Conservation (phyloP, 2,888 invertebrate species). For the Tetanocera ferruginea region DNA sequence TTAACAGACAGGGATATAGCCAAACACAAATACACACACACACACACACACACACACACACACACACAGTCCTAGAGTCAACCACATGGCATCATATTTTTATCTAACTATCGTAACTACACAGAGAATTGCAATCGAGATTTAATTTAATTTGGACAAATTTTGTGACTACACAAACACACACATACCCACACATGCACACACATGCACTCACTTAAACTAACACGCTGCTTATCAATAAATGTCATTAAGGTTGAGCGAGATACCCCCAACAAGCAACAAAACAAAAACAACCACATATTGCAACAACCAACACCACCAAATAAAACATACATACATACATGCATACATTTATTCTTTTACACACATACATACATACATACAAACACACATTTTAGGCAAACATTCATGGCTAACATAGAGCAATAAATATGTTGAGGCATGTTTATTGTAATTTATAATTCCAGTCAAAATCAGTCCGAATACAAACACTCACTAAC, state of each 20-base stretch:
- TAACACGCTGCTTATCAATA: not conserved
- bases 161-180: not conserved
- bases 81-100: not conserved
- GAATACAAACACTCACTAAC: not conserved
- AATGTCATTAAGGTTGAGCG: constrained; percentile 4
- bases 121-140: constrained; percentile 1
- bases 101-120: not conserved
- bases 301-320: not conserved
- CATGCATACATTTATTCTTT: not conserved
- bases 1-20: not conserved
- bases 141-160: constrained; percentile 31
- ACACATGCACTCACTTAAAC: not conserved
- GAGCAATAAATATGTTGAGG: constrained; percentile 18
- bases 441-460: constrained; percentile 32
- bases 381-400: too few species aligned
- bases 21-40: not conserved
- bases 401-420: not conserved
- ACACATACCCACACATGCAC: constrained; percentile 4
- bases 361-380: not conserved
- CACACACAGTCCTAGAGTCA: not conserved
- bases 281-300: not conserved
- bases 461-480: constrained; percentile 29
- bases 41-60: not conserved
- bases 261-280: not conserved
- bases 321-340: not conserved